A percentile compares a stretch with the other conserved stretches of the same genome.
Evolutionary conservation across 2,888 invertebrate genomes (phyloP).

Genomic region (Macaria notata): DNA sequence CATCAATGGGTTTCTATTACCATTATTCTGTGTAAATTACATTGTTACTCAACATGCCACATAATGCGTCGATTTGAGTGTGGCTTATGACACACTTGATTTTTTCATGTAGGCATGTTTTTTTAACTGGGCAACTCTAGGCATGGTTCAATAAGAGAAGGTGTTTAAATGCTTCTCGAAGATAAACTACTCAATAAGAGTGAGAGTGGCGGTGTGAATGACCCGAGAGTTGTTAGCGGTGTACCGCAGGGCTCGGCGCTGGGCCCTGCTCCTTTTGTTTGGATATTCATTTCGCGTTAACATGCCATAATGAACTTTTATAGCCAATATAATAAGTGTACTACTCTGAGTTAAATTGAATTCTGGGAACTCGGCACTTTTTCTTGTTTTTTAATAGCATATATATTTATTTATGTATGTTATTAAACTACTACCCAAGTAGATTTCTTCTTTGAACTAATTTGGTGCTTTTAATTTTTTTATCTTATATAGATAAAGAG

Average conservation of each 20-base stretch:
- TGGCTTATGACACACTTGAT: no score
- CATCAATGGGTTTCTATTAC: neutral
- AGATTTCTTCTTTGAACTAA: neutral
- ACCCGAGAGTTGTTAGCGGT: slow-evolving; percentile 56
- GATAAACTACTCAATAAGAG: slow-evolving; percentile 38
- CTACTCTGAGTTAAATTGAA: slow-evolving; percentile 19
- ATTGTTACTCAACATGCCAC: slow-evolving; percentile 4
- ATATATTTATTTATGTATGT: no score
- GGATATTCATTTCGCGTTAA: slow-evolving; percentile 41
- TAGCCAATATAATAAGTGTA: slow-evolving; percentile 13
- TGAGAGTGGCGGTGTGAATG: slow-evolving; percentile 55
- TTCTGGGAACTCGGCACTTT: slow-evolving; percentile 12
- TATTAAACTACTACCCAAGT: neutral
- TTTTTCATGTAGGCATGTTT: no score
- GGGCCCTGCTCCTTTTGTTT: slow-evolving; percentile 45
- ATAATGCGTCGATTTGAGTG: neutral
- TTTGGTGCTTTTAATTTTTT: neutral
- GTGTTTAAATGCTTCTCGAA: slow-evolving; percentile 19
- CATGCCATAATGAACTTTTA: slow-evolving; percentile 42
- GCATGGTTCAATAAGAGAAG: no score
- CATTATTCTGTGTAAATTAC: neutral
- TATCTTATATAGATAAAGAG: no score
- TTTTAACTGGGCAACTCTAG: no score
- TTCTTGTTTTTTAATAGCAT: neutral
- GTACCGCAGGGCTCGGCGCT: slow-evolving; percentile 54